Evolutionary conservation across 92 coral and sea anemone genomes (phyloP).

Genomic region (Porites divaricata): DNA sequence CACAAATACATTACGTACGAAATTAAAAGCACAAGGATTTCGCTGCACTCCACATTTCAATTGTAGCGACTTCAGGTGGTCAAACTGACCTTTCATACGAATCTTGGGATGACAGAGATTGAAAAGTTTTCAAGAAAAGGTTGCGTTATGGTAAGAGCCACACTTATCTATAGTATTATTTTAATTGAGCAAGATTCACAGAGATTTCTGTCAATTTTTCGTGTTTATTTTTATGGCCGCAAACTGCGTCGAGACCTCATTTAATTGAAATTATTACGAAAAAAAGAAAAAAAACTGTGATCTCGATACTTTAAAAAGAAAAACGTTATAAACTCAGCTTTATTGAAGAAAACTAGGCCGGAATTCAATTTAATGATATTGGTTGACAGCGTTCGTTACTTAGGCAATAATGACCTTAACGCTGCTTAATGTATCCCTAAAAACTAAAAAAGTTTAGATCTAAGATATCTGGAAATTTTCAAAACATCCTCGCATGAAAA

Average conservation of each 20-base stretch:
- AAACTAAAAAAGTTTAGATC: too few species aligned
- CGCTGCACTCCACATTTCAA: background rate
- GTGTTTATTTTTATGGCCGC: conserved; percentile 5
- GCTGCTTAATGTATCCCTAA: too few species aligned
- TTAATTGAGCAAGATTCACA: background rate
- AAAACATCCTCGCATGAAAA: too few species aligned
- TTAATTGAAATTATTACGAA: background rate
- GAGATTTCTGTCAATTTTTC: background rate
- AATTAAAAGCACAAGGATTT: background rate
- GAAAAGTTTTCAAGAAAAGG: background rate
- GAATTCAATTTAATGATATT: too few species aligned
- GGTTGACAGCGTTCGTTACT: too few species aligned
- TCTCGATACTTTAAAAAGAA: background rate
- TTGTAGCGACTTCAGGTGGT: background rate
- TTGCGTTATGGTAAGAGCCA: background rate
- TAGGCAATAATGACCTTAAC: too few species aligned
- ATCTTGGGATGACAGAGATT: background rate
- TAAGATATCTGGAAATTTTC: too few species aligned
- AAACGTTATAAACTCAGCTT: background rate
- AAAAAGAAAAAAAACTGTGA: background rate
- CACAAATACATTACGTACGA: background rate
- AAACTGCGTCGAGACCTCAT: conserved; percentile 1
- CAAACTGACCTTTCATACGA: background rate
- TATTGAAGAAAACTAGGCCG: background rate
- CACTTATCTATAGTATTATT: background rate